Evolutionary conservation across 2,113 vertebrate genomes (phyloP), one percentile per base, ranked within the genome.

Genomic region (Entelurus aequoreus): DNA sequence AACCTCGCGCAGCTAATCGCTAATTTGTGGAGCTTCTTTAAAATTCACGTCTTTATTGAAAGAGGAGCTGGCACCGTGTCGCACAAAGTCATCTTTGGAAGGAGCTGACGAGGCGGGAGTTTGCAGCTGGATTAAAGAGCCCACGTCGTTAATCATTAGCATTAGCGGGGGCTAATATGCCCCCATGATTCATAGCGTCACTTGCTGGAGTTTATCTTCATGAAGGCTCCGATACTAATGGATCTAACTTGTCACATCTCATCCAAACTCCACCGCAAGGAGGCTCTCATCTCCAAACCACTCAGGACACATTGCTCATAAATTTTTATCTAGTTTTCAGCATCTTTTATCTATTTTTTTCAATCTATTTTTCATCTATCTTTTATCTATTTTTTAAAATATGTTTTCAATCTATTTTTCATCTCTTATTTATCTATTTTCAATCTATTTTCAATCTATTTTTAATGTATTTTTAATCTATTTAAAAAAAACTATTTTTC

Each of bases 91-190:
- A 40, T 46, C 54, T 55, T 55, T 7, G 9, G 0, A 19, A 54
- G 10, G 12, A 11, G 42, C 40, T 36, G 64, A 60, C 28, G 51
- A 51, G 28, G 55, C 42, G 21, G 15, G 12, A 46, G 36, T 63
- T 36, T 14, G 48, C 52, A 63, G 48, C 56, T 65, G 60, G 54
- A 42, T 73, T 77, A 28, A 28, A 28, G 28, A 28, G 28, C 42
- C 42, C 42, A 74, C 60, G 62, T 75, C 68, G 75, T 83, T 68
- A 68, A 74, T 78, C 63, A 78, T 65, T 59, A 69, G 61, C 66
- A 42, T 82, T 68, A 11, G 37, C 9, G 68, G 21, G 65, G 62
- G 61, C 72, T 78, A 52, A 59, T 14, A 54, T 68, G 46, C 21
- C 60, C 59, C 59, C 16, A 11, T 59, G 68, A 66, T 66, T 82